These are phyloP conservation scores for Leptoclinus maculatus DNA, from an alignment of 2,797 vertebrate genomes.

Conservation along the genomic window DNA sequence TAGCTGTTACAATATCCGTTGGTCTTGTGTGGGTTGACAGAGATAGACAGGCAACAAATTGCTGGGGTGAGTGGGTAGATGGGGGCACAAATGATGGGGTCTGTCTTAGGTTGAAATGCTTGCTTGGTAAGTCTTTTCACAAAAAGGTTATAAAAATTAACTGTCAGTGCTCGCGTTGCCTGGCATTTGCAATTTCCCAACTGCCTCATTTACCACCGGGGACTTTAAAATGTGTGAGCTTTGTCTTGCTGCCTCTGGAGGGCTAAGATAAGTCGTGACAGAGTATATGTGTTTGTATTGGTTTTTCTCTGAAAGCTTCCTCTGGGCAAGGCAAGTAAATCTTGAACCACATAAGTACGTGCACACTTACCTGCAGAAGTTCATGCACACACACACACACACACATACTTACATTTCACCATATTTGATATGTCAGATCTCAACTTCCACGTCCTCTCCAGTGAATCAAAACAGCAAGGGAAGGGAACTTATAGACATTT, in stretches of 20 bases:
- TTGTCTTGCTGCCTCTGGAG: slow-evolving; percentile 82
- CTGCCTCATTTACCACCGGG: slow-evolving; percentile 80
- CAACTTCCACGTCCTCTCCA: slow-evolving; percentile 28
- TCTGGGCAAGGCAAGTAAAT: slow-evolving; percentile 73
- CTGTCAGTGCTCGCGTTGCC: slow-evolving; percentile 69
- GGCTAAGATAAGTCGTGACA: slow-evolving; percentile 81
- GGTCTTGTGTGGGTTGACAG: slow-evolving; percentile 60
- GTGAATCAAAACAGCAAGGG: slow-evolving; percentile 34
- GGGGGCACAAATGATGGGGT: slow-evolving; percentile 59
- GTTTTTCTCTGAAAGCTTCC: slow-evolving; percentile 67
- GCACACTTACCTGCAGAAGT: slow-evolving; percentile 43
- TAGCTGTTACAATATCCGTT: slow-evolving; percentile 37
- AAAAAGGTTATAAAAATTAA: slow-evolving; percentile 82
- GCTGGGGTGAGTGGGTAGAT: slow-evolving; percentile 59
- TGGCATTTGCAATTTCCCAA: slow-evolving; percentile 82
- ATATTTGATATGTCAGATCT: slow-evolving; percentile 56
- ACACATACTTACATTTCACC: neutral
- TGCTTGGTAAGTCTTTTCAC: slow-evolving; percentile 69
- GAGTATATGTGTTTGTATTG: slow-evolving; percentile 79
- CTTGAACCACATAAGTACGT: slow-evolving; percentile 55
- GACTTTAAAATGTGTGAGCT: slow-evolving; percentile 81
- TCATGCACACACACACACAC: slow-evolving; percentile 1
- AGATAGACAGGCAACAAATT: slow-evolving; percentile 66
- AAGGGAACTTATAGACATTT: slow-evolving; percentile 17
- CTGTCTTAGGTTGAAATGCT: slow-evolving; percentile 71